Evolutionary conservation across 2,797 vertebrate genomes (phyloP).

Genomic region (Orestias chungarensis): DNA sequence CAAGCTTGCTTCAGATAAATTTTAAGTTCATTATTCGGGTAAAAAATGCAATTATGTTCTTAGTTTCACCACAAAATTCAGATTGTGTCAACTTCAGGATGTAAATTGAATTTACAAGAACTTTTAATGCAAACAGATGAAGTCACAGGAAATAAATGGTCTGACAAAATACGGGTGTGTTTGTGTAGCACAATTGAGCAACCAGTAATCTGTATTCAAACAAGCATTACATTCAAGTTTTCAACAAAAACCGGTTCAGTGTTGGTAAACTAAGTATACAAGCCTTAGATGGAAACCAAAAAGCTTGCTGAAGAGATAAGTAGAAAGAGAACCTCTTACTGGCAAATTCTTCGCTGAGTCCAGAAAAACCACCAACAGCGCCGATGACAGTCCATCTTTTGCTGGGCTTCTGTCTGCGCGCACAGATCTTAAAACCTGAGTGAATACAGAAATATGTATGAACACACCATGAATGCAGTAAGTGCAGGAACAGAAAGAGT

Average conservation of each 20-base stretch:
- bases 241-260: conserved; percentile 37
- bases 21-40: neutral
- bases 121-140: conserved; percentile 16
- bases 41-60: neutral
- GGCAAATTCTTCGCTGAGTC: conserved; percentile 95
- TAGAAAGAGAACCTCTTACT: conserved; percentile 80
- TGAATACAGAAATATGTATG: conserved; percentile 2
- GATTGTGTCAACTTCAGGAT: neutral
- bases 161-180: conserved; percentile 9
- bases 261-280: neutral
- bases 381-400: conserved; percentile 91
- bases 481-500: neutral
- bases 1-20: neutral
- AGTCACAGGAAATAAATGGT: conserved; percentile 19
- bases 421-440: conserved; percentile 88
- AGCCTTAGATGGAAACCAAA: conserved; percentile 19
- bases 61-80: neutral
- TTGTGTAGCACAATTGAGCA: conserved; percentile 9
- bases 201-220: conserved; percentile 38
- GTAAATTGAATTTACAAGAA: neutral
- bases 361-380: conserved; percentile 91
- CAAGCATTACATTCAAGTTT: conserved; percentile 9
- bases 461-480: neutral
- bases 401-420: conserved; percentile 89
- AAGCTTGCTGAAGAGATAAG: conserved; percentile 11